Percentiles rank a stretch among this genome's conserved stretches.
These are phyloP conservation scores for Choristoneura rosaceana DNA, from an alignment of 2,888 invertebrate genomes.

Conservation along the genomic window DNA sequence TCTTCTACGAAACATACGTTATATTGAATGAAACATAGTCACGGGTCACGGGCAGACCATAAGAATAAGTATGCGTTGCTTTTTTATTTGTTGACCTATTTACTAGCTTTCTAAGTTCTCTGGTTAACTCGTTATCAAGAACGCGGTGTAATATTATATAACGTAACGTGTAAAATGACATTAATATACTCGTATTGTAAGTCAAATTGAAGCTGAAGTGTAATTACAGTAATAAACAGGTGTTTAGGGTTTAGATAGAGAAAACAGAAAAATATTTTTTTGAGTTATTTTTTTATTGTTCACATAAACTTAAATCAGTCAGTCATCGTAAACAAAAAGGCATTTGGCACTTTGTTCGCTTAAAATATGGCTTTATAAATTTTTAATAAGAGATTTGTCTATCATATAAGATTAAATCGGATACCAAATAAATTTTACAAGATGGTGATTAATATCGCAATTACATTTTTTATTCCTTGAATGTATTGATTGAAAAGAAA, in stretches of 20 bases:
- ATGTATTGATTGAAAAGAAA: not conserved
- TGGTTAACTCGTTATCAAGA: no score
- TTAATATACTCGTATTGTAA: not conserved
- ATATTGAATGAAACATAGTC: no score
- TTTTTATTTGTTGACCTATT: no score
- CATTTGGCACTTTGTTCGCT: conserved; percentile 84
- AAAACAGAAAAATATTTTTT: conserved; percentile 42
- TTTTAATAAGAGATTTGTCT: conserved; percentile 47
- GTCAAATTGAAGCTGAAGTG: not conserved
- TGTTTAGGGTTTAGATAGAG: conserved; percentile 19
- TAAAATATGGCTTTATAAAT: conserved; percentile 76
- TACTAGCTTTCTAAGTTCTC: no score
- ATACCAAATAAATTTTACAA: not conserved
- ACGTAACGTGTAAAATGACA: no score
- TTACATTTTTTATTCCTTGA: not conserved
- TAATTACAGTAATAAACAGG: not conserved
- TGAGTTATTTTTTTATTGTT: conserved; percentile 62
- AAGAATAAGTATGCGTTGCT: no score
- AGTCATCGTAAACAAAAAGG: conserved; percentile 80
- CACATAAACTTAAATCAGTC: conserved; percentile 72
- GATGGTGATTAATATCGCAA: not conserved
- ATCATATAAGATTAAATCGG: conserved; percentile 33
- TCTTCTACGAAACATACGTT: no score
- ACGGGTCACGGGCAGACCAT: no score
- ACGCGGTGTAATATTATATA: no score